Evolutionary conservation across 2,888 invertebrate species (phyloP).

Genomic region (Metallyticus violacea): DNA sequence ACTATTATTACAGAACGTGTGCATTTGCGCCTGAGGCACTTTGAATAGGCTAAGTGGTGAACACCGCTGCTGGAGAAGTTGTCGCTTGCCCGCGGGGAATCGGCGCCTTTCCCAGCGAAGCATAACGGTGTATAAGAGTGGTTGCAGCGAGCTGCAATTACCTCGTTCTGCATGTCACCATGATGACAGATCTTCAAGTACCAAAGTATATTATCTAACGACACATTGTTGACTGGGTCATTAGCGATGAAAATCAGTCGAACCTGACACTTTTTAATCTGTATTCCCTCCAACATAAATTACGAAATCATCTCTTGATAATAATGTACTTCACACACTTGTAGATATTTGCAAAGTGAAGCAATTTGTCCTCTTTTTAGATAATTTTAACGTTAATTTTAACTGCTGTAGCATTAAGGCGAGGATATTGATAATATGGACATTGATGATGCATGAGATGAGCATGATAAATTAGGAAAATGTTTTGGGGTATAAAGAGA

Average conservation of each 20-base stretch:
- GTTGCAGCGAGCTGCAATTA: not conserved
- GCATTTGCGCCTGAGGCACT: not conserved
- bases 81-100: not conserved
- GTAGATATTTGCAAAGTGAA: too few species aligned
- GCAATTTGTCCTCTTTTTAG: too few species aligned
- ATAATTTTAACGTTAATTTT: too few species aligned
- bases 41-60: not conserved
- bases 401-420: too few species aligned
- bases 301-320: too few species aligned
- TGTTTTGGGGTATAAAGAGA: too few species aligned
- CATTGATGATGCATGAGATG: too few species aligned
- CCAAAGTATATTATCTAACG: not conserved
- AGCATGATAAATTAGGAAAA: too few species aligned
- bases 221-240: not conserved
- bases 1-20: not conserved
- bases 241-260: not conserved
- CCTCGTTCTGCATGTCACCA: not conserved
- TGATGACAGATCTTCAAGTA: not conserved
- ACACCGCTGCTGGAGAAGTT: not conserved
- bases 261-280: too few species aligned
- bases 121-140: not conserved
- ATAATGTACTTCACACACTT: too few species aligned
- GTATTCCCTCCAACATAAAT: too few species aligned
- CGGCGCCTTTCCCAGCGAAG: not conserved
- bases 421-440: too few species aligned